phyloP scores from a whole-genome alignment of 2,113 vertebrate genomes.

The Orthonyx spaldingii region DNA sequence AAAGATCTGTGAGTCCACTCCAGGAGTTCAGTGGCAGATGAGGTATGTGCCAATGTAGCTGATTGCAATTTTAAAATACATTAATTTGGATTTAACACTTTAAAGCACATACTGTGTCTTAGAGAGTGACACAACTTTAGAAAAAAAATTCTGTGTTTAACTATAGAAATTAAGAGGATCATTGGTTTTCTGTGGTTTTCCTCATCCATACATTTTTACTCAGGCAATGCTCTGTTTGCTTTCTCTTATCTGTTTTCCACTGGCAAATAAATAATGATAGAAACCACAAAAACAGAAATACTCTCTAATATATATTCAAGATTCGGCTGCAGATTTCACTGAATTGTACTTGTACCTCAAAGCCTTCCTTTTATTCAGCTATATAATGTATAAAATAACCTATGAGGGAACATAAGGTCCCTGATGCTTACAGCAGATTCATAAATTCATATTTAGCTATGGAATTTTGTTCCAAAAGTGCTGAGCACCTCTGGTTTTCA shows the following conservation, averaged over 20 bases:
- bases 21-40: neutral
- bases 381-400: neutral
- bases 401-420: neutral
- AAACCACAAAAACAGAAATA: neutral
- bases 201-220: neutral
- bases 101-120: neutral
- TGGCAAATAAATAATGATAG: neutral
- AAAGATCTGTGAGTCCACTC: neutral
- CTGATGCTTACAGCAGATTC: neutral
- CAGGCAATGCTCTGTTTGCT: neutral
- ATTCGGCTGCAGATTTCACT: neutral
- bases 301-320: neutral
- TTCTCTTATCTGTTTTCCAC: neutral
- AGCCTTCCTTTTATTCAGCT: neutral
- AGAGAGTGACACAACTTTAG: neutral
- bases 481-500: neutral
- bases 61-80: neutral
- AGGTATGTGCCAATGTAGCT: neutral
- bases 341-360: neutral
- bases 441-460: neutral
- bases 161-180: neutral
- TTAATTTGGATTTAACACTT: neutral
- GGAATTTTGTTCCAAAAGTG: neutral
- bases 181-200: neutral
- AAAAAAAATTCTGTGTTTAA: neutral